phyloP scores from a whole-genome alignment of 1,140 invertebrate genomes.

The Cecropterus lyciades region DNA sequence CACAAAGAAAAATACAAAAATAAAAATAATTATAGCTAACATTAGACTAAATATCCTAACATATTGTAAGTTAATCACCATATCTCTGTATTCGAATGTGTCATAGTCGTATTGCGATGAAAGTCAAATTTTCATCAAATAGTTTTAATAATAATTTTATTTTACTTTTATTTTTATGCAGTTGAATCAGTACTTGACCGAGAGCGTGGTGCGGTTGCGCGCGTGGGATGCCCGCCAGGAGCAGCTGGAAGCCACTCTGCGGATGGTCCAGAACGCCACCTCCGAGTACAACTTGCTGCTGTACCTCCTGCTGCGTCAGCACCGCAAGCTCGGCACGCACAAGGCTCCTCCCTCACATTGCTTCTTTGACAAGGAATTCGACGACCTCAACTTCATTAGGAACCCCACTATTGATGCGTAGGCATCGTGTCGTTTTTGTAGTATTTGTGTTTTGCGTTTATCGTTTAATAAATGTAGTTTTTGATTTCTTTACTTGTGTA shows the following conservation, averaged over 20 bases:
- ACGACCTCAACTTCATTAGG: conserved; percentile 46
- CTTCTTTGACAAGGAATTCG: conserved; percentile 51
- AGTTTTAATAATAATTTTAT: too few species aligned
- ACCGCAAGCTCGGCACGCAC: conserved; percentile 42
- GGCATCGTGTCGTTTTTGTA: background rate
- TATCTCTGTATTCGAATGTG: too few species aligned
- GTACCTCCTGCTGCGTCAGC: conserved; percentile 63
- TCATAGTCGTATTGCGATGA: too few species aligned
- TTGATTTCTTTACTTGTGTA: background rate
- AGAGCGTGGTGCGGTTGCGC: conserved; percentile 59
- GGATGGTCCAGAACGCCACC: conserved; percentile 61
- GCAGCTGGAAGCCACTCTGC: conserved; percentile 62
- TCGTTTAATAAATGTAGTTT: conserved; percentile 21
- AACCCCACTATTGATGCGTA: conserved; percentile 40
- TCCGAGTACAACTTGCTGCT: conserved; percentile 73
- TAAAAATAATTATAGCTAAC: too few species aligned
- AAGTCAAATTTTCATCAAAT: too few species aligned
- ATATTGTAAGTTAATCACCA: too few species aligned
- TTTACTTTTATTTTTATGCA: conserved; percentile 47
- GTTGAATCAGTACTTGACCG: conserved; percentile 59
- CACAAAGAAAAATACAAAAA: too few species aligned
- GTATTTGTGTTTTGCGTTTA: conserved; percentile 4
- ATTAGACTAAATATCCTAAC: too few species aligned
- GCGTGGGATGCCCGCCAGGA: conserved; percentile 66
- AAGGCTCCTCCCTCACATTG: conserved; percentile 43